Conservation (phyloP, 1,140 invertebrate species). For the Lutraria rhynchaena region DNA sequence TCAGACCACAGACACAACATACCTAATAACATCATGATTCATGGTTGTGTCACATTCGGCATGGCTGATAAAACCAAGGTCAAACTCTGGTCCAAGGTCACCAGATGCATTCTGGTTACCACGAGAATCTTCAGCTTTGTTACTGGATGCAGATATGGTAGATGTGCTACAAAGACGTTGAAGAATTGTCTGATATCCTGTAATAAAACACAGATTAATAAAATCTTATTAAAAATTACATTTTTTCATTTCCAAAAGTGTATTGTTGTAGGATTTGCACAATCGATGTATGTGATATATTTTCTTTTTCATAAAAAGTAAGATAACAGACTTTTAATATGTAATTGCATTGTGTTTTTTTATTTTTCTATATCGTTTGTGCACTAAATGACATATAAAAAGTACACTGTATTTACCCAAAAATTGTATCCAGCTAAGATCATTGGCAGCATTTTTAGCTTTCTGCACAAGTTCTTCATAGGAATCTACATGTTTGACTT, state of each 20-base stretch:
- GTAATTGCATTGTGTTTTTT: too few species aligned
- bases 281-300: too few species aligned
- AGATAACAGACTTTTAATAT: too few species aligned
- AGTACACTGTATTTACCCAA: slow-evolving; percentile 68
- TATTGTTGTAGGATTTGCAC: too few species aligned
- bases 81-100: slow-evolving; percentile 72
- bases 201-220: background rate
- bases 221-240: background rate
- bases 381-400: too few species aligned
- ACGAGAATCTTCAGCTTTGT: slow-evolving; percentile 29
- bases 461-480: slow-evolving; percentile 78
- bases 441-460: slow-evolving; percentile 67
- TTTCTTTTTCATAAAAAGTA: too few species aligned
- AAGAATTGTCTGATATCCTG: slow-evolving; percentile 80
- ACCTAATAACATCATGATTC: slow-evolving; percentile 76
- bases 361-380: too few species aligned
- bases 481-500: slow-evolving; percentile 76
- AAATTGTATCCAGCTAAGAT: slow-evolving; percentile 79
- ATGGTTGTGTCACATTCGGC: slow-evolving; percentile 71
- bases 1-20: slow-evolving; percentile 61
- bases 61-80: slow-evolving; percentile 77
- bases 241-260: too few species aligned
- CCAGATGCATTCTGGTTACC: slow-evolving; percentile 43
- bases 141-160: slow-evolving; percentile 68
- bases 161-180: slow-evolving; percentile 76